Evolutionary conservation across 2,888 invertebrate species (phyloP), one percentile per base, ranked within the genome.

Genomic region (Cremastinae sp.): DNA sequence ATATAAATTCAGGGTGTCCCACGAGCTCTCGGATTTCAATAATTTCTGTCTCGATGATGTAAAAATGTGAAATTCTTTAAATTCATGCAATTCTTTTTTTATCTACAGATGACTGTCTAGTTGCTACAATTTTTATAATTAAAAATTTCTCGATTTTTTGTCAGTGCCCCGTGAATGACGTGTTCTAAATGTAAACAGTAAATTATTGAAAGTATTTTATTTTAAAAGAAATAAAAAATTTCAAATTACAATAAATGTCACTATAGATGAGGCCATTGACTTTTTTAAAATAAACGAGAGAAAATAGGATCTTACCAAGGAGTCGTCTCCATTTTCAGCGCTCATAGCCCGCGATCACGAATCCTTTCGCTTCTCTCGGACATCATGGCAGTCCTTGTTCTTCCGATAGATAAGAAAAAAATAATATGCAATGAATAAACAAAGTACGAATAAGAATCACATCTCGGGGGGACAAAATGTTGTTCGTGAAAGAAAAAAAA

Each of bases 301-400:
- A 20, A 39, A 64, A 22, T 43, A 45, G 0, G 7, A 85, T 85
- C 85, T 89, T 88, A 89, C 89, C 89, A 89, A 88, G 88, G 89
- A 89, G 86, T 89, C 89, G 84, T 89, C 89, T 84, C 86, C 89
- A 89, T 89, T 89, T 86, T 89, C 89, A 88, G 87, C 86, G 89
- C 86, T 89, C 89, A 89, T 89, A 88, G 85, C 89, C 88, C 85
- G 82, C 83, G 83, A 82, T 85, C 85, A 82, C 83, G 85, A 81
- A 75, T 74, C 55, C 81, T 80, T 71, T 79, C 81, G 68, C 84
- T 83, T 62, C 72, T 75, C 73, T 59, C 59, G 79, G 81, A 65
- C 84, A 56, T 75, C 69, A 76, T 76, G 73, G 73, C 76, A 73
- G 58, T 49, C 37, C 35, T 35, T 83, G 41, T 14, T 28, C 10